Conservation (phyloP, 2,888 invertebrate species). For the Tetropium fuscum region DNA sequence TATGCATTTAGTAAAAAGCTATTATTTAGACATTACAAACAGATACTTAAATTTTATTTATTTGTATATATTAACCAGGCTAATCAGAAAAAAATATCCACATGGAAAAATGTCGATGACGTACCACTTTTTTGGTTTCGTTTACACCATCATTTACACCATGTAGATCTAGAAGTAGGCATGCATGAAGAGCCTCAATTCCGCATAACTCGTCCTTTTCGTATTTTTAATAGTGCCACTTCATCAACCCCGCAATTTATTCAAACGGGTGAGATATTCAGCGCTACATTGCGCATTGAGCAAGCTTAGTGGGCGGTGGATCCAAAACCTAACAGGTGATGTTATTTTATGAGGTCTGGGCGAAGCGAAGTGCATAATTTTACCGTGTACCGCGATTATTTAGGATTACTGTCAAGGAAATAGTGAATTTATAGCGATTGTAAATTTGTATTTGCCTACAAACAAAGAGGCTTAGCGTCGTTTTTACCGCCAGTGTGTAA, state of each 20-base stretch:
- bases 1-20: too few species aligned
- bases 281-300: slow-evolving; percentile 32
- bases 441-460: slow-evolving; percentile 39
- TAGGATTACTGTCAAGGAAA: slow-evolving; percentile 36
- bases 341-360: slow-evolving; percentile 36
- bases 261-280: slow-evolving; percentile 32
- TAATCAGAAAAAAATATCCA: too few species aligned
- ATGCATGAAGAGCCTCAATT: too few species aligned
- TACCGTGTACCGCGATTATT: slow-evolving; percentile 32
- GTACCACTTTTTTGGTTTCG: too few species aligned
- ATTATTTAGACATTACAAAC: too few species aligned
- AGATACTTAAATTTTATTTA: too few species aligned
- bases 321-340: slow-evolving; percentile 35
- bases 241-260: slow-evolving; percentile 29
- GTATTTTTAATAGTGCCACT: slow-evolving; percentile 6
- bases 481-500: slow-evolving; percentile 35
- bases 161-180: too few species aligned
- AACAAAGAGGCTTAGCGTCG: slow-evolving; percentile 37
- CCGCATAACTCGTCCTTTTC: slow-evolving; percentile 1
- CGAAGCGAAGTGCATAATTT: slow-evolving; percentile 37
- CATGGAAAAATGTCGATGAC: too few species aligned
- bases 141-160: too few species aligned
- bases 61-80: too few species aligned
- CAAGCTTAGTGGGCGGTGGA: slow-evolving; percentile 29
- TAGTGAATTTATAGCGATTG: slow-evolving; percentile 35